Evolutionary conservation across 2,888 invertebrate genomes (phyloP).

Genomic region (Molorchus minor): DNA sequence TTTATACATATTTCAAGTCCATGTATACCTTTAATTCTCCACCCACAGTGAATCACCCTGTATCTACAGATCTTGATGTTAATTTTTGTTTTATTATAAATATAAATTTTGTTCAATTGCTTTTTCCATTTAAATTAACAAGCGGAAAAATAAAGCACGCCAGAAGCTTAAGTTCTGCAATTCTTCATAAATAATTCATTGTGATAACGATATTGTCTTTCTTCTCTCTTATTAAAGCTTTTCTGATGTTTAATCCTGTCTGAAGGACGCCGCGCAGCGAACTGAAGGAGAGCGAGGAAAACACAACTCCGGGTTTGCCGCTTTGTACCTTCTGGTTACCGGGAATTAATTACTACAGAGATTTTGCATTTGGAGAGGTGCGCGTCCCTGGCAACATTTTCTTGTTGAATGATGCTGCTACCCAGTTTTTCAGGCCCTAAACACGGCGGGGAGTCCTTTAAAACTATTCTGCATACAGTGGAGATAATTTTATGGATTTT

Average conservation of each 20-base stretch:
- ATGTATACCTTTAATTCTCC: too few relatives aligned
- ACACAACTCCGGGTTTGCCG: constrained; percentile 16
- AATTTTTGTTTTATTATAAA: too few relatives aligned
- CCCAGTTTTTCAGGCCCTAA: constrained; percentile 30
- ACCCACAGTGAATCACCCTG: too few relatives aligned
- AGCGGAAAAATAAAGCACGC: too few relatives aligned
- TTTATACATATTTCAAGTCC: too few relatives aligned
- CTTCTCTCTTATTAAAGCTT: constrained; percentile 28
- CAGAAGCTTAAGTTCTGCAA: constrained; percentile 3
- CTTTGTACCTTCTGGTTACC: constrained; percentile 34
- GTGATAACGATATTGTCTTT: constrained; percentile 29
- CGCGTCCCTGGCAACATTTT: constrained; percentile 12
- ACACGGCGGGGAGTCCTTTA: constrained; percentile 29
- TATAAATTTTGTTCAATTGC: too few relatives aligned
- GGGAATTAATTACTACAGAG: constrained; percentile 47
- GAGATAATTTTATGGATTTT: too few relatives aligned
- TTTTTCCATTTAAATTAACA: too few relatives aligned
- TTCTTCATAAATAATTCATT: constrained; percentile 31
- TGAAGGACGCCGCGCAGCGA: constrained; percentile 17
- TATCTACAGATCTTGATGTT: too few relatives aligned
- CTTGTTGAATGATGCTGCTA: constrained; percentile 26
- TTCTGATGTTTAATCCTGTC: constrained; percentile 26
- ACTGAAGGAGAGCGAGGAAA: constrained; percentile 7
- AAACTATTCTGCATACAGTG: constrained; percentile 1
- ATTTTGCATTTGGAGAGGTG: constrained; percentile 39